Base-by-base conservation (phyloP, 2,113 vertebrate genomes). In the Vulpes ferrilata region DNA sequence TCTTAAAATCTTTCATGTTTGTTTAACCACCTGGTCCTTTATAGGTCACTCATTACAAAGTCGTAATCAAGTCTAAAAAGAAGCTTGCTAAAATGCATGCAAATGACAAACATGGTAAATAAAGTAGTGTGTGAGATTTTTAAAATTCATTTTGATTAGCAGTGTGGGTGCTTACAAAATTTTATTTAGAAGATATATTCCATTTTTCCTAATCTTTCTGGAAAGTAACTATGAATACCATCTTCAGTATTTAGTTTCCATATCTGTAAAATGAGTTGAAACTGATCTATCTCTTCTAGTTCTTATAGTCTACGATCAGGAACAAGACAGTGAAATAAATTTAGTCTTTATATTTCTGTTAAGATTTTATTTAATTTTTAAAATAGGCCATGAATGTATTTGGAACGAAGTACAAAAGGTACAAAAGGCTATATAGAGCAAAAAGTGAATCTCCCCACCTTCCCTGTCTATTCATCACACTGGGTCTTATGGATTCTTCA, bases 1-100 rank as follows among this genome's bases (percentile, higher is more conserved):
- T 88, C 80, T 95, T 89, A 95, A 97, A 91, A 94, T 89, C 74
- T 95, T 90, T 83, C 76, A 89, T 90, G 96, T 57, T 35, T 78
- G 25, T 53, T 97, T 91, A 97, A 94, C 79, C 95, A 89, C 53
- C 25, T 71, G 12, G 64, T 96, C 53, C 92, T 90, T 92, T 96
- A 67, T 96, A 94, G 89, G 93, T 95, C 96, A 96, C 11, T 94
- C 16, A 32, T 57, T 78, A n/a, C 64, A 64, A 97, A 90, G 38
- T 48, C 87, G 15, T n/a, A 79, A 80, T 35, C 7, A 73, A 91
- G 93, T 96, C 92, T 96, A 96, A 80, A 98, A 95, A 48, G 16
- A 67, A 79, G 11, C 2, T 74, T 82, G 35, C 62, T 93, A 90
- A 95, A 97, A 81, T 91, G 74, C 1, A 11, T 93, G 51, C 74